Evolutionary conservation across 2,888 invertebrate genomes (phyloP).

Genomic region (Brenthis hecate): DNA sequence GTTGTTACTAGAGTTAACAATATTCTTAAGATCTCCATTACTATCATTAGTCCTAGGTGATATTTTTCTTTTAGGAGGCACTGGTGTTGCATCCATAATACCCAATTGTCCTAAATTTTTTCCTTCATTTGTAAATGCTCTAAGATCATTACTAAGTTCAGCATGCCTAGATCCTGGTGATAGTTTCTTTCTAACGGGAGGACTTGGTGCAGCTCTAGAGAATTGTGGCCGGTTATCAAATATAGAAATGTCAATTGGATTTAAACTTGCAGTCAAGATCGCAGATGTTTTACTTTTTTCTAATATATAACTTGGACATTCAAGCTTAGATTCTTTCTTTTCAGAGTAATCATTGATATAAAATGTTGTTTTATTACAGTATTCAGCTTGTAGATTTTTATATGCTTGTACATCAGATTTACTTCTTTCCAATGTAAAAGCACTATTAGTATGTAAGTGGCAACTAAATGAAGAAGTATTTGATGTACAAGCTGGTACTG

Average conservation of each 20-base stretch:
- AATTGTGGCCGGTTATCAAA: conserved; percentile 69
- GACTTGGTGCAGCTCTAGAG: conserved; percentile 74
- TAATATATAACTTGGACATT: conserved; percentile 51
- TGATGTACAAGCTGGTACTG: conserved; percentile 67
- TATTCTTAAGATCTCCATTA: conserved; percentile 43
- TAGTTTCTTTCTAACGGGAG: conserved; percentile 69
- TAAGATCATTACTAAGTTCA: conserved; percentile 53
- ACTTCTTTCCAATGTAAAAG: conserved; percentile 72
- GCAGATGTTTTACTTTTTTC: conserved; percentile 75
- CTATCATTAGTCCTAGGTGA: conserved; percentile 56
- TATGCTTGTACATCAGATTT: conserved; percentile 74
- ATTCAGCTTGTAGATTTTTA: conserved; percentile 55
- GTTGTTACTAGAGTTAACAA: conserved; percentile 43
- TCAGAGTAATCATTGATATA: conserved; percentile 57
- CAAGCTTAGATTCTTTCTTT: conserved; percentile 45
- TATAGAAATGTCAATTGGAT: conserved; percentile 60
- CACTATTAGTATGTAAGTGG: conserved; percentile 71
- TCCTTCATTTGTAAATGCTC: conserved; percentile 57
- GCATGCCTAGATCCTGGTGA: conserved; percentile 57
- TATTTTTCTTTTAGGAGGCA: conserved; percentile 69
- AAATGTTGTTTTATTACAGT: conserved; percentile 62
- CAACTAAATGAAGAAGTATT: conserved; percentile 73
- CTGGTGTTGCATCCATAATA: conserved; percentile 64
- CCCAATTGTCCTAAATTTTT: conserved; percentile 59
- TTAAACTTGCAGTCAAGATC: conserved; percentile 54